These are phyloP conservation scores for Crenichthys baileyi DNA, from an alignment of 2,797 vertebrate species.

Conservation along the genomic window DNA sequence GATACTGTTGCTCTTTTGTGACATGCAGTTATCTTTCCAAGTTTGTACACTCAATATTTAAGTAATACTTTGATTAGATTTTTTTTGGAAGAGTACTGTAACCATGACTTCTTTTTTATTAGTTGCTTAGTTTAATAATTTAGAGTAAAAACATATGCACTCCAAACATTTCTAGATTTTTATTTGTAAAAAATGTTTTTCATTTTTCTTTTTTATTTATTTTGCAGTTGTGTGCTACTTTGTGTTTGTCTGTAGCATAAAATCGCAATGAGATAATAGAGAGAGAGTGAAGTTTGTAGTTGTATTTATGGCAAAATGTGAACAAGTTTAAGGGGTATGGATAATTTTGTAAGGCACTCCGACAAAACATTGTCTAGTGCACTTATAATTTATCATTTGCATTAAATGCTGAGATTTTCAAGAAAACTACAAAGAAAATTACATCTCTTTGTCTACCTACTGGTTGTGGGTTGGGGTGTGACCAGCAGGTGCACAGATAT, in stretches of 20 bases:
- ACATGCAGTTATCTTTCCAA: background rate
- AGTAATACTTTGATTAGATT: background rate
- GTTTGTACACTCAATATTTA: background rate
- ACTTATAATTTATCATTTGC: background rate
- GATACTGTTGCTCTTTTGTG: background rate
- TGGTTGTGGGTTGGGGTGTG: constrained; percentile 43
- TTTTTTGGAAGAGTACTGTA: background rate
- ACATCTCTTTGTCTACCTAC: constrained; percentile 55
- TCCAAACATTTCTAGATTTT: too few relatives aligned
- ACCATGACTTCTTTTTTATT: background rate
- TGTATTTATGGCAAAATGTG: background rate
- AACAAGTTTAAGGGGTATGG: background rate
- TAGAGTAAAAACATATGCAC: background rate
- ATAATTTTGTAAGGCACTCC: background rate
- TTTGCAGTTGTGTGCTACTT: background rate
- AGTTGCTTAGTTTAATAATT: background rate
- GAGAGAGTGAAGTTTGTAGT: background rate
- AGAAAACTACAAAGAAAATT: background rate
- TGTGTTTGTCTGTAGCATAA: background rate
- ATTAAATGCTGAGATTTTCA: background rate
- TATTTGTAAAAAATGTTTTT: background rate
- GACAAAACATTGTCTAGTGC: background rate
- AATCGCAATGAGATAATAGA: background rate
- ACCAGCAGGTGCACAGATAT: constrained; percentile 63
- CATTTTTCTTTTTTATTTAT: background rate